These are phyloP conservation scores for Saccostrea glomerata DNA, from an alignment of 1,140 invertebrate species.

Conservation along the genomic window DNA sequence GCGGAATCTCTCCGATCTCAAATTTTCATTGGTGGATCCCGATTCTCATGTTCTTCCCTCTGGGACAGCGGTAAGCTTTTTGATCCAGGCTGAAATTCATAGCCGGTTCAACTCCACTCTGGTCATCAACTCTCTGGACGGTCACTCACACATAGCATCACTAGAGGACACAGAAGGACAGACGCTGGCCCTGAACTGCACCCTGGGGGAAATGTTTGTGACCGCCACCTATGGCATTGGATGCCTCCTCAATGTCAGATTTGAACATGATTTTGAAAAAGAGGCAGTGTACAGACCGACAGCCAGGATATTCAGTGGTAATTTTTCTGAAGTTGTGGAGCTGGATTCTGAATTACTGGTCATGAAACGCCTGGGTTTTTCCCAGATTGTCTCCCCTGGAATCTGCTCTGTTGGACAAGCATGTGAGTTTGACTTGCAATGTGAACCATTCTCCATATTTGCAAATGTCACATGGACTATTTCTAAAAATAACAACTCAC, in stretches of 20 bases:
- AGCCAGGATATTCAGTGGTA: constrained; percentile 4
- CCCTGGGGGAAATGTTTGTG: constrained; percentile 38
- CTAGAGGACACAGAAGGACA: constrained; percentile 49
- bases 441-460: constrained; percentile 15
- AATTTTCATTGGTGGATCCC: background rate
- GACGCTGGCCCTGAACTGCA: constrained; percentile 42
- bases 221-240: constrained; percentile 44
- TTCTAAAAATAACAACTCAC: background rate
- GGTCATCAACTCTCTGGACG: constrained; percentile 37
- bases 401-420: constrained; percentile 15
- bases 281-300: constrained; percentile 40
- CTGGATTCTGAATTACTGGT: background rate
- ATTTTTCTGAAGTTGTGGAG: background rate
- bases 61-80: constrained; percentile 36
- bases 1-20: constrained; percentile 24
- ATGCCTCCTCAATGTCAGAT: constrained; percentile 40
- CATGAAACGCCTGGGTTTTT: constrained; percentile 43
- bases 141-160: constrained; percentile 31
- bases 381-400: constrained; percentile 11
- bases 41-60: constrained; percentile 4
- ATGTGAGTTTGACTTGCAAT: constrained; percentile 35
- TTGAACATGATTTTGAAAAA: constrained; percentile 45
- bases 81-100: constrained; percentile 39
- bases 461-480: constrained; percentile 42
- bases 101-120: constrained; percentile 43